Conservation (phyloP, 2,797 vertebrate genomes). For the Sebastes nivosus region DNA sequence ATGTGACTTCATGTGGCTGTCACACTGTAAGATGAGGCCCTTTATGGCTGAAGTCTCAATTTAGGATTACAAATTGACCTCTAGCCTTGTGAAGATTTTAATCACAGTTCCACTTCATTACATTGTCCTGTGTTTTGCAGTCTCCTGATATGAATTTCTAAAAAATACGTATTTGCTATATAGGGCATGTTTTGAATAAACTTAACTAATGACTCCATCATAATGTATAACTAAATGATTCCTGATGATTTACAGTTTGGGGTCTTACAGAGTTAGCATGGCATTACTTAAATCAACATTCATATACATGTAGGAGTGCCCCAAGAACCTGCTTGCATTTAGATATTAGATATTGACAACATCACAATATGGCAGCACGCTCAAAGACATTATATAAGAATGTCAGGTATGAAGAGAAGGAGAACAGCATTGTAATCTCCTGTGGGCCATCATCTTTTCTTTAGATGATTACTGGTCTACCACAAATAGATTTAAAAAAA, state of each 20-base stretch:
- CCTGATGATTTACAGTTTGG: background rate
- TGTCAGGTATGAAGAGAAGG: background rate
- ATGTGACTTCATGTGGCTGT: background rate
- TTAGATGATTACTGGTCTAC: background rate
- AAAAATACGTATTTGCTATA: background rate
- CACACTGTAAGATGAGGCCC: background rate
- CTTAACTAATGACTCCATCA: background rate
- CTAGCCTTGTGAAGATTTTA: background rate
- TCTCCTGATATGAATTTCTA: background rate
- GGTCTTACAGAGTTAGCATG: background rate
- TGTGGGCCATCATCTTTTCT: background rate
- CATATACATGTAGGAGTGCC: background rate
- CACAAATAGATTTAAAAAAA: background rate
- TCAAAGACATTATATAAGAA: background rate
- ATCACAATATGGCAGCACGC: background rate
- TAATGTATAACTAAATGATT: background rate
- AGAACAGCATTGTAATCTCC: background rate
- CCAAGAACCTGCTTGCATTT: background rate
- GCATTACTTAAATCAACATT: background rate
- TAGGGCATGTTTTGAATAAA: background rate
- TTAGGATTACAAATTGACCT: background rate
- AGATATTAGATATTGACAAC: background rate
- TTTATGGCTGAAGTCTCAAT: background rate
- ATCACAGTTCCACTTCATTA: background rate
- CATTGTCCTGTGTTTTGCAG: background rate